Base-by-base conservation (phyloP, 2,888 invertebrate genomes). In the Frankliniella intonsa region DNA sequence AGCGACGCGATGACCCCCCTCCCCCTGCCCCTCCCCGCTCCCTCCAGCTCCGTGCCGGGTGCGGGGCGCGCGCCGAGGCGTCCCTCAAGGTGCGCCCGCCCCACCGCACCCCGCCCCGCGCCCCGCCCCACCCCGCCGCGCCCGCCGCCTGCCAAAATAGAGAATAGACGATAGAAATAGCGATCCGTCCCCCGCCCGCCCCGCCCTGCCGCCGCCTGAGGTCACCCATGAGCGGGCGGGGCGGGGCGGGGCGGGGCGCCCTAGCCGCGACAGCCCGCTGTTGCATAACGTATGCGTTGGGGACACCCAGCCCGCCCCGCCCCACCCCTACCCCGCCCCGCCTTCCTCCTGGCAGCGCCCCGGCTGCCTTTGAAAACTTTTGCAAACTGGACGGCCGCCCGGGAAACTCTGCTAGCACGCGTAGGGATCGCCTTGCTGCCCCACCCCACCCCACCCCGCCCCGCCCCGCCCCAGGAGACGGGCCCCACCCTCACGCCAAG, bases 241-340 rank as follows among this genome's bases (percentile, higher is more conserved):
- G 62, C 19, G 62, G 62, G 55, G 55, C 55, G 55, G 55, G 14
- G 55, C 7, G 14, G 62, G 17, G 62, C 14, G 14, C 62, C 7
- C 14, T n/a, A 10, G 62, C 62, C 17, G 62, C 62, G 19, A 62
- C 62, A 38, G 55, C 19, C 55, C 69, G 22, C 69, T 76, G 69
- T 76, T 76, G 69, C 69, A 76, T 76, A 76, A 76, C 69, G 69
- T 76, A 76, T 76, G 69, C 69, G 69, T 25, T 25, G 11, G 69
- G 7, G 55, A 55, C 69, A 12, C 69, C 69, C 25, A 9, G 69
- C 62, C 55, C 55, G 55, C 17, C 14, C 19, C 62, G 17, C 0
- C 62, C 14, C 0, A 17, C 14, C 14, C 62, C 62, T 17, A 12
- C 55, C 10, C 7, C 55, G 55, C 55, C 55, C 9, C 51, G 14